phyloP scores from a whole-genome alignment of 2,888 invertebrate species.

The Metopia argyrocephala region DNA sequence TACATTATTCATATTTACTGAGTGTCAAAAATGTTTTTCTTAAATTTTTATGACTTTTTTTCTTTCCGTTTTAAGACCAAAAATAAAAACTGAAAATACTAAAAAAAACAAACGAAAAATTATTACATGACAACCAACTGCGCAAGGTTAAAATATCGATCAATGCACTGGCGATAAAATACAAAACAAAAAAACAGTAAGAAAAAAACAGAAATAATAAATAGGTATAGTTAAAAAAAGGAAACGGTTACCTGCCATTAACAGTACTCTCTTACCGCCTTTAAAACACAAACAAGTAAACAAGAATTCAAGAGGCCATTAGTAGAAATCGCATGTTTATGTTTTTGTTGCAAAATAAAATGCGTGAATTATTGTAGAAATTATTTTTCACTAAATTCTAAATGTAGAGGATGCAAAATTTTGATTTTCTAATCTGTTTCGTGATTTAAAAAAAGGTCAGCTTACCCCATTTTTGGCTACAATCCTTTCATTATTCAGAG shows the following conservation, averaged over 20 bases:
- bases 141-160: slow-evolving; percentile 72
- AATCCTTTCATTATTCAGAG: too few species aligned
- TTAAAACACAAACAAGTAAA: background rate
- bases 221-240: too few species aligned
- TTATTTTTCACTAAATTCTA: background rate
- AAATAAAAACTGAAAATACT: slow-evolving; percentile 27
- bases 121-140: slow-evolving; percentile 67
- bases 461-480: too few species aligned
- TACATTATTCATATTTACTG: slow-evolving; percentile 46
- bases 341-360: background rate
- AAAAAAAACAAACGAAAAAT: slow-evolving; percentile 33
- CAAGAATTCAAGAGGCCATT: slow-evolving; percentile 17
- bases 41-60: slow-evolving; percentile 38
- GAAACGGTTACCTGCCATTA: slow-evolving; percentile 55
- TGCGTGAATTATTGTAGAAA: background rate
- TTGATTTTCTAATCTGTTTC: too few species aligned
- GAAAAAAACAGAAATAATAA: too few species aligned
- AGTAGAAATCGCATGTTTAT: slow-evolving; percentile 7
- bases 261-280: slow-evolving; percentile 45
- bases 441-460: too few species aligned
- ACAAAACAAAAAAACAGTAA: background rate
- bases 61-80: background rate
- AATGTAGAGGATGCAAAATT: too few species aligned
- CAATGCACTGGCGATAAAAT: slow-evolving; percentile 55
- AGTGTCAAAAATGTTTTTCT: slow-evolving; percentile 61